phyloP scores from a whole-genome alignment of 2,113 vertebrate species.

The Stigmatopora nigra region DNA sequence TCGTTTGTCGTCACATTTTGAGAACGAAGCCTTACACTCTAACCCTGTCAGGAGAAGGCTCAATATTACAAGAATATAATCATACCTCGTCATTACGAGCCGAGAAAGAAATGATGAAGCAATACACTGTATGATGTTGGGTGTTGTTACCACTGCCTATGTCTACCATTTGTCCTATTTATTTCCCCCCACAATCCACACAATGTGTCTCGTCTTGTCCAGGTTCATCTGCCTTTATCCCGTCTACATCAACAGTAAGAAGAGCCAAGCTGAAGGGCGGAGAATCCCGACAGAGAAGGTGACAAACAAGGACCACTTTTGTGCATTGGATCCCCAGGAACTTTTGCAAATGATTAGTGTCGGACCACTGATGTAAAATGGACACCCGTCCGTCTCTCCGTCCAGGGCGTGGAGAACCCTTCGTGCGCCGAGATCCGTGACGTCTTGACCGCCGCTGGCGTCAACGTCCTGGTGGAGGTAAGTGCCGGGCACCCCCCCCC shows the following conservation, averaged over 20 bases:
- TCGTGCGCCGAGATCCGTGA: constrained; percentile 90
- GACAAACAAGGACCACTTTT: constrained; percentile 1
- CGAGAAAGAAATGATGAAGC: too few relatives aligned
- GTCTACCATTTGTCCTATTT: too few relatives aligned
- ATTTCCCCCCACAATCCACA: background rate
- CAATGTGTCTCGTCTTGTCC: constrained; percentile 23
- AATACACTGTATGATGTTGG: too few relatives aligned
- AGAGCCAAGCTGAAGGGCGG: constrained; percentile 90
- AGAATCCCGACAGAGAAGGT: constrained; percentile 89
- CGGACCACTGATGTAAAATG: background rate
- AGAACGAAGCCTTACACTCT: too few relatives aligned
- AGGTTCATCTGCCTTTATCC: constrained; percentile 94
- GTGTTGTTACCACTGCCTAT: too few relatives aligned
- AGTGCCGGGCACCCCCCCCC: background rate
- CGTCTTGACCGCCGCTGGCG: constrained; percentile 82
- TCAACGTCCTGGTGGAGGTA: constrained; percentile 83
- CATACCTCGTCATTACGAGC: too few relatives aligned
- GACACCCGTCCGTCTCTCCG: background rate
- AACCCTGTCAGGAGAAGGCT: too few relatives aligned
- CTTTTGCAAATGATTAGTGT: background rate
- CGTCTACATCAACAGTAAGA: constrained; percentile 94
- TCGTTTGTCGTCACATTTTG: too few relatives aligned
- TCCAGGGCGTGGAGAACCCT: constrained; percentile 91
- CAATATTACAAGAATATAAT: too few relatives aligned
- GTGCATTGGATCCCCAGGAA: background rate